Conservation (phyloP, 2,113 vertebrate genomes). For the Mesoclemmys tuberculata region DNA sequence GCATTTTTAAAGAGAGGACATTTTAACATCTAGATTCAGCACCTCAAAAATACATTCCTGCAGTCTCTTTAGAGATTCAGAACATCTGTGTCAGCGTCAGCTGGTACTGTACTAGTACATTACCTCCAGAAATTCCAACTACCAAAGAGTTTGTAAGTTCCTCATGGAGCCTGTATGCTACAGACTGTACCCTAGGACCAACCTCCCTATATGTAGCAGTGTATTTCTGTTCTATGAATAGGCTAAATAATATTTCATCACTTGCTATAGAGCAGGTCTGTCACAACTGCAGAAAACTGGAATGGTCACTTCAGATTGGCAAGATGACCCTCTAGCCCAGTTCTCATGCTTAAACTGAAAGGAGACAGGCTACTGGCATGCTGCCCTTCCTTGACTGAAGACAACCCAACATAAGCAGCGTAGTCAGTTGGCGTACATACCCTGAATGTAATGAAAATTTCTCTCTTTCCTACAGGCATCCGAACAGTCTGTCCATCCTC, state of each 20-base stretch:
- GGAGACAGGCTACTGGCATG: not conserved
- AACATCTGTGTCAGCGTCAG: no score
- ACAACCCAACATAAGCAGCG: not conserved
- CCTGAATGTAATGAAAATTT: slow-evolving; percentile 95
- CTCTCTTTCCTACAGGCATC: slow-evolving; percentile 95
- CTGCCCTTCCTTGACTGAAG: not conserved
- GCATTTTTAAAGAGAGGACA: not conserved
- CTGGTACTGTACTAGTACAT: not conserved
- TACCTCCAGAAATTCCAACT: not conserved
- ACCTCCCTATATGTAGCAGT: not conserved
- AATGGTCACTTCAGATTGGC: slow-evolving; percentile 15
- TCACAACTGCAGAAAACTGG: slow-evolving; percentile 23
- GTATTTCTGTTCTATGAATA: accelerated
- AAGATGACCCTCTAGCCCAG: not conserved
- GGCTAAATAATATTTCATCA: not conserved
- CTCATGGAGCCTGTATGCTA: not conserved
- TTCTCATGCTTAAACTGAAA: not conserved
- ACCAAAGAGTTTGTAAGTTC: not conserved
- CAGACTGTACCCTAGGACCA: not conserved
- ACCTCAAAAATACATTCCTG: accelerated
- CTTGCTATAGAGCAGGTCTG: slow-evolving; percentile 2
- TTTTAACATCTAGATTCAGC: not conserved
- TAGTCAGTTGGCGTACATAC: slow-evolving; percentile 67
- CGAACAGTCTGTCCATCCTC: slow-evolving; percentile 97
- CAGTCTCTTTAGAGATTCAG: not conserved